Evolutionary conservation across 2,888 invertebrate species (phyloP).

Genomic region (Sphaerophoria rueppellii): DNA sequence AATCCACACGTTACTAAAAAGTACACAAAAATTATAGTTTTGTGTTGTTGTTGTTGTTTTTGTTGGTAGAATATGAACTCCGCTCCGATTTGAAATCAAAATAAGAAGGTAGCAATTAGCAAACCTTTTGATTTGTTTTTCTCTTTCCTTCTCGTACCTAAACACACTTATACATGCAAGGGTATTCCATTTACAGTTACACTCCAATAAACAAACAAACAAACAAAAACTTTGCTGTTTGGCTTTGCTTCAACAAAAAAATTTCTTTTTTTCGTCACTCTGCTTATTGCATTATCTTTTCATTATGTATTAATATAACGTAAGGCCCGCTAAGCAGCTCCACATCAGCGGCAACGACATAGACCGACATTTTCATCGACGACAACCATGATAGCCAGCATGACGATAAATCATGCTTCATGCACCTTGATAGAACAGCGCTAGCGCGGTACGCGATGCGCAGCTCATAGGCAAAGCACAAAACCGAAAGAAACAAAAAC

Average conservation of each 20-base stretch:
- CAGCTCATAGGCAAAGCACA: constrained; percentile 35
- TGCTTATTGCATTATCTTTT: constrained; percentile 73
- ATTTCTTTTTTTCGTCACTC: constrained; percentile 31
- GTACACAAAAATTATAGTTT: neutral
- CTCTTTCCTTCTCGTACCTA: constrained; percentile 16
- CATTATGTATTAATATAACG: constrained; percentile 68
- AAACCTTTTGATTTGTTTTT: constrained; percentile 26
- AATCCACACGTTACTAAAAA: constrained; percentile 43
- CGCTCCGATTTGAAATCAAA: constrained; percentile 29
- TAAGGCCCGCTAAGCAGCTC: constrained; percentile 66
- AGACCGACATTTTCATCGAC: neutral
- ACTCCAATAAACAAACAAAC: constrained; percentile 23
- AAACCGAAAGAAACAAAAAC: constrained; percentile 7
- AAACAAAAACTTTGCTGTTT: constrained; percentile 53
- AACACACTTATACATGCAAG: constrained; percentile 10
- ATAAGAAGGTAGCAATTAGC: neutral
- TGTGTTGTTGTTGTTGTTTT: neutral
- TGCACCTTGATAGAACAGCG: constrained; percentile 63
- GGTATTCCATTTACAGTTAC: constrained; percentile 7
- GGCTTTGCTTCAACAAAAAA: constrained; percentile 50
- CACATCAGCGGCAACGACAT: constrained; percentile 14
- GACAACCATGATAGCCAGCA: constrained; percentile 34
- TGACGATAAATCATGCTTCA: constrained; percentile 71
- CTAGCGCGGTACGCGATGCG: constrained; percentile 44
- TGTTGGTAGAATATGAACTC: neutral